A percentile compares a stretch with the other conserved stretches of the same genome.
These are phyloP conservation scores for Molothrus ater DNA, from an alignment of 2,797 vertebrate species.

Conservation along the genomic window DNA sequence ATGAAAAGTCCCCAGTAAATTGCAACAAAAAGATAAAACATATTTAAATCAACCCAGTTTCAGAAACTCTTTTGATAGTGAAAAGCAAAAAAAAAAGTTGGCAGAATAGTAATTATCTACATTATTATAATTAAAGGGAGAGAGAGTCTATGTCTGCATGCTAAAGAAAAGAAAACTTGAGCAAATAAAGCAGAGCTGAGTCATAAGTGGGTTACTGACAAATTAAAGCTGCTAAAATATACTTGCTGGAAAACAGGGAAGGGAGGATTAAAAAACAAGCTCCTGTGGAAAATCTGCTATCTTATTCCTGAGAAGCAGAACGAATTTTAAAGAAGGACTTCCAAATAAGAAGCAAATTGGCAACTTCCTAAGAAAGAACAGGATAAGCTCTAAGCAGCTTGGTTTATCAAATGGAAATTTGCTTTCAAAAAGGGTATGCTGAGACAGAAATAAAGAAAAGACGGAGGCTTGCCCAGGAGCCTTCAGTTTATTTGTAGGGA, in stretches of 20 bases:
- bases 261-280: slow-evolving; percentile 51
- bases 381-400: slow-evolving; percentile 47
- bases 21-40: background rate
- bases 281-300: slow-evolving; percentile 56
- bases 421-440: slow-evolving; percentile 4
- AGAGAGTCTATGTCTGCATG: background rate
- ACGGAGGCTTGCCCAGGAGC: slow-evolving; percentile 19
- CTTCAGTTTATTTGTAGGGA: background rate
- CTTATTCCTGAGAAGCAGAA: slow-evolving; percentile 58
- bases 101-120: slow-evolving; percentile 22
- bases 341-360: slow-evolving; percentile 53
- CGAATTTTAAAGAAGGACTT: slow-evolving; percentile 29
- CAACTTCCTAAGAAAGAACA: slow-evolving; percentile 43
- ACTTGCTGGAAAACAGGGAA: slow-evolving; percentile 5
- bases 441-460: slow-evolving; percentile 9
- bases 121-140: slow-evolving; percentile 17
- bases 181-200: slow-evolving; percentile 30
- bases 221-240: slow-evolving; percentile 45
- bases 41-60: background rate
- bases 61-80: background rate
- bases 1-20: slow-evolving; percentile 4
- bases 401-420: slow-evolving; percentile 51
- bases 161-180: slow-evolving; percentile 12
- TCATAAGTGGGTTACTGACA: slow-evolving; percentile 33
- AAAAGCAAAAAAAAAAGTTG: background rate